Conservation (phyloP, 2,888 invertebrate species). For the Dascillus cervinus region DNA sequence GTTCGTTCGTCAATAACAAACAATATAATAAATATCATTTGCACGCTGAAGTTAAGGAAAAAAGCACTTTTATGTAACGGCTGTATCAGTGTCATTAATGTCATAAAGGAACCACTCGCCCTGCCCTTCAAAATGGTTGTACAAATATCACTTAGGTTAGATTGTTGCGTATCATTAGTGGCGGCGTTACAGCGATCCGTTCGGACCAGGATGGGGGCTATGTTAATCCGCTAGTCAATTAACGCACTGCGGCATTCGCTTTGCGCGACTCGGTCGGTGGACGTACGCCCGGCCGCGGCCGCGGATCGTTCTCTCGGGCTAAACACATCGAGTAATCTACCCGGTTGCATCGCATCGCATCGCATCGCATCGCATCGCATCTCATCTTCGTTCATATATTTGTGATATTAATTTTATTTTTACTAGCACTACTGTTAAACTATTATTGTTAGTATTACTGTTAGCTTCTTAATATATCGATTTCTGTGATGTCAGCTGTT, state of each 20-base stretch:
- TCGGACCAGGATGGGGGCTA: constrained; percentile 21
- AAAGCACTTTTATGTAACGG: constrained; percentile 41
- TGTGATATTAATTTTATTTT: too few species aligned
- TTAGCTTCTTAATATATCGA: too few species aligned
- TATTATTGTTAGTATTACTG: too few species aligned
- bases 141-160: constrained; percentile 28
- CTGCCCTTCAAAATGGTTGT: constrained; percentile 30
- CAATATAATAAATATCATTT: too few species aligned
- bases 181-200: constrained; percentile 20
- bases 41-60: constrained; percentile 41
- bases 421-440: too few species aligned
- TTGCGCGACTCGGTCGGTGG: constrained; percentile 8
- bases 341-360: not conserved
- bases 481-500: too few species aligned
- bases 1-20: constrained; percentile 38
- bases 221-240: constrained; percentile 26
- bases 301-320: constrained; percentile 7
- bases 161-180: constrained; percentile 23
- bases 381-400: too few species aligned
- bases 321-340: constrained; percentile 10
- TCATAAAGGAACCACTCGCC: constrained; percentile 39
- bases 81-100: constrained; percentile 41
- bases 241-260: constrained; percentile 15
- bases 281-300: constrained; percentile 6
- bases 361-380: too few species aligned